Conservation (phyloP, 2,113 vertebrate species). For the Takifugu bimaculatus region DNA sequence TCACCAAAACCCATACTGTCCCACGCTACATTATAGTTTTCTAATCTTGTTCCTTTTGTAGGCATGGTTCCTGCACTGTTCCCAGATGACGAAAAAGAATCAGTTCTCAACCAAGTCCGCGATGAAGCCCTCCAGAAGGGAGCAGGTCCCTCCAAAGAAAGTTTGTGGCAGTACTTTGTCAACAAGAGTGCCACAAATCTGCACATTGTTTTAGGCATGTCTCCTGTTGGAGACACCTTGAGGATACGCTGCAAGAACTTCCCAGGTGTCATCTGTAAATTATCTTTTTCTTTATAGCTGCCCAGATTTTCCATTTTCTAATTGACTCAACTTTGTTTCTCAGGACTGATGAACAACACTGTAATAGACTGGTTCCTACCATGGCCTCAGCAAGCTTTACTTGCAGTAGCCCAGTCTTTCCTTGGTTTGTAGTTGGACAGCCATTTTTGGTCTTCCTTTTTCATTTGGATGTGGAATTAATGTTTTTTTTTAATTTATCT, state of each 20-base stretch:
- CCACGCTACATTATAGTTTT: neutral
- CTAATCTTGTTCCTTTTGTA: constrained; percentile 43
- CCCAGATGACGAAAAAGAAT: constrained; percentile 88
- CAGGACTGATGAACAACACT: constrained; percentile 95
- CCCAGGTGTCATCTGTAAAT: constrained; percentile 77
- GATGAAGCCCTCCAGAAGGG: constrained; percentile 83
- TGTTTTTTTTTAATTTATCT: neutral
- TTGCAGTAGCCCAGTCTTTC: constrained; percentile 87
- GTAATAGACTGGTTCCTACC: constrained; percentile 96
- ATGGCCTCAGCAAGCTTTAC: constrained; percentile 89
- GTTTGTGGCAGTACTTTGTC: constrained; percentile 91
- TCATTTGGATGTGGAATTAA: neutral
- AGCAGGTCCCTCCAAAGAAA: constrained; percentile 81
- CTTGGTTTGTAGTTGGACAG: constrained; percentile 75
- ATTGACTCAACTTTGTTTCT: neutral
- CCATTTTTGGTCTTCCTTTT: neutral
- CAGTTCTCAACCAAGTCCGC: constrained; percentile 78
- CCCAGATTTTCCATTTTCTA: neutral
- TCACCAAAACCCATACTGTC: neutral
- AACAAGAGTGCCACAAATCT: constrained; percentile 90
- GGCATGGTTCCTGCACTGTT: constrained; percentile 95
- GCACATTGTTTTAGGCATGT: constrained; percentile 93
- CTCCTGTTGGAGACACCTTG: constrained; percentile 86
- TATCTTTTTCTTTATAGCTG: neutral
- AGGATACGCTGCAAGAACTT: constrained; percentile 93